Evolutionary conservation across 2,888 invertebrate genomes (phyloP), one percentile per base, ranked within the genome.

Genomic region (Cheilosia grossa): DNA sequence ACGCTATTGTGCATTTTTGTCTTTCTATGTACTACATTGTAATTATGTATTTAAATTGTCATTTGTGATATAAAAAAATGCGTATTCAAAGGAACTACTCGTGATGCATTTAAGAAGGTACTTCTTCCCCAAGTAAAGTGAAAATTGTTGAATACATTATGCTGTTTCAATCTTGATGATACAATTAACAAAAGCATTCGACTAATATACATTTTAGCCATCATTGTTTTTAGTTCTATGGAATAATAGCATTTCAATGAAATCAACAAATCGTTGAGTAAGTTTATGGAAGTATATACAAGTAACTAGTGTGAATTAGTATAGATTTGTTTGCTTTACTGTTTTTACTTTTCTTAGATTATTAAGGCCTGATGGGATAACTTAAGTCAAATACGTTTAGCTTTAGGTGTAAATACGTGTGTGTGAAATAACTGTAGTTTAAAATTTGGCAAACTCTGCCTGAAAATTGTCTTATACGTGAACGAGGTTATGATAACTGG

Each of bases 1-100:
- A 66, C 58, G 70, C 80, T 85, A 80, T 80, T 59, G 83, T 85
- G 83, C 80, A 80, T 37, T 37, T 37, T 37, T 70, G 44, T 67
- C 70, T 33, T 17, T 70, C 70, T 85, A 80, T 33, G 19, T 75
- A 17, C 70, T 80, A 75, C 70, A 27, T 67, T 37, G 13, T 37
- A 37, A 37, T 37, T 37, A 63, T 56, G 54, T 24, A 67, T 77
- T 69, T 44, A 53, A 77, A 49, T 56, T 77, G 6, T 47, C 40
- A 27, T 63, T 70, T 74, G 74, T 74, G 61, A 69, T 74, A 47
- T 73, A 56, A 59, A 74, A 69, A 47, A 58, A 30, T 72, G 54
- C 70, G 40, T 49, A 24, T 54, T 70, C 37, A 13, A 78, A 78
- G 67, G 78, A 78, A 82, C 82, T 82, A 70, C 70, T 64, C 27